Evolutionary conservation across 2,113 vertebrate species (phyloP), one percentile per base, ranked within the genome.

Genomic region (Colossoma macropomum): DNA sequence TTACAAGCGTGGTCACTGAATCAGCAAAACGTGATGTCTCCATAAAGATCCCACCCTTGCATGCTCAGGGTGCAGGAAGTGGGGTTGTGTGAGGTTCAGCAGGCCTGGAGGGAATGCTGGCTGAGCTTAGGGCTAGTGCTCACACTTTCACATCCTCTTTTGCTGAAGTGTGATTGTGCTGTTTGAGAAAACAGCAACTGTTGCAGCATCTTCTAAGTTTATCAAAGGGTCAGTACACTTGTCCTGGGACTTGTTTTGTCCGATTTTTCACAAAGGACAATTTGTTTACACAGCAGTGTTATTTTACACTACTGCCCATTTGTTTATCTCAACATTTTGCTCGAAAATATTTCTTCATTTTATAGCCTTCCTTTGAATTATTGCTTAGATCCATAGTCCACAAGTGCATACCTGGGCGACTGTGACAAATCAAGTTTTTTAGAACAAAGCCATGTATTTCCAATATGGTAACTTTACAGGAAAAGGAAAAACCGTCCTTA

Each of bases 1-100:
- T 81, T 79, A 85, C 38, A 69, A 77, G 71, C 72, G 48, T 66
- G 41, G 50, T 83, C 59, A 86, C 77, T 85, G 82, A 75, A 82
- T 88, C 85, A 86, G 76, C 80, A 83, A 63, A 82, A 21, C 21
- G 23, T 62, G 77, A 38, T 66, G 30, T 84, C 79, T 80, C 82
- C 72, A 81, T 78, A 80, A 81, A 81, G 70, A 78, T 84, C 15
- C 50, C 38, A 74, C 68, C 77, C 34, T 19, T 23, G 19, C 25
- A 59, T 75, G 25, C 32, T 63, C 30, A 82, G 56, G 73, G 41
- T 68, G 68, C 86, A 87, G 86, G 86, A 87, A 87, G 54, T 50
- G 38, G 41, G 73, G 72, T 77, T 84, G 69, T 81, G 70, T 68
- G 65, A 87, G 79, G 75, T 87, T 87, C 63, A 77, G 25, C 25